phyloP scores from a whole-genome alignment of 1,140 invertebrate genomes.

The Drosophila grimshawi region DNA sequence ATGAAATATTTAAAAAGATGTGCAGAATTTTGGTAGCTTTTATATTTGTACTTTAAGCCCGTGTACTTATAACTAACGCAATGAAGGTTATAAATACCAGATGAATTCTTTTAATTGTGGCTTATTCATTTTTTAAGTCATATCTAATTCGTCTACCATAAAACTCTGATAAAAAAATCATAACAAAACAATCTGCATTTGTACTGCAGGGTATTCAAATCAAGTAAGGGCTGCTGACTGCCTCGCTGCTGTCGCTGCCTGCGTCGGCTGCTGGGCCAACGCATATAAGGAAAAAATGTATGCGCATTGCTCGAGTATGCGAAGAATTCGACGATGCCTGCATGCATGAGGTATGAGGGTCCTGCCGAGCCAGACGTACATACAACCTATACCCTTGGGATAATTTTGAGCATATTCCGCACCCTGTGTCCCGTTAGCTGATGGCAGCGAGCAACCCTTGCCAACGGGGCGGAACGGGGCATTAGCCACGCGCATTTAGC shows the following conservation, averaged over 20 bases:
- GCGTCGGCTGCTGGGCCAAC: slow-evolving; percentile 26
- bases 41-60: too few relatives aligned
- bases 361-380: slow-evolving; percentile 30
- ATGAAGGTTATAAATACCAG: too few relatives aligned
- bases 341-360: slow-evolving; percentile 14
- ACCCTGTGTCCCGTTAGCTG: neutral
- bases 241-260: neutral
- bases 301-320: slow-evolving; percentile 70
- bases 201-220: slow-evolving; percentile 7
- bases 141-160: too few relatives aligned
- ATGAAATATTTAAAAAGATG: too few relatives aligned
- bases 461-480: slow-evolving; percentile 47
- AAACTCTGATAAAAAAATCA: neutral
- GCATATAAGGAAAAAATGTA: slow-evolving; percentile 56
- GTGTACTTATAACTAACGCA: too few relatives aligned
- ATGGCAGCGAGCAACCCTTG: slow-evolving; percentile 62
- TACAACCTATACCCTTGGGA: slow-evolving; percentile 12
- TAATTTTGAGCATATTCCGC: slow-evolving; percentile 7
- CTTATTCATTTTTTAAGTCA: too few relatives aligned
- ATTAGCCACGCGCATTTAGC: slow-evolving; percentile 80
- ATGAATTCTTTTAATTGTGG: too few relatives aligned
- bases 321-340: slow-evolving; percentile 62
- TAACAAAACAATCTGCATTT: neutral
- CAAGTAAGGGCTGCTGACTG: slow-evolving; percentile 3
- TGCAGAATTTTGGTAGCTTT: too few relatives aligned